Base-by-base conservation (phyloP, 2,797 vertebrate species). In the Gambusia yucatana region DNA sequence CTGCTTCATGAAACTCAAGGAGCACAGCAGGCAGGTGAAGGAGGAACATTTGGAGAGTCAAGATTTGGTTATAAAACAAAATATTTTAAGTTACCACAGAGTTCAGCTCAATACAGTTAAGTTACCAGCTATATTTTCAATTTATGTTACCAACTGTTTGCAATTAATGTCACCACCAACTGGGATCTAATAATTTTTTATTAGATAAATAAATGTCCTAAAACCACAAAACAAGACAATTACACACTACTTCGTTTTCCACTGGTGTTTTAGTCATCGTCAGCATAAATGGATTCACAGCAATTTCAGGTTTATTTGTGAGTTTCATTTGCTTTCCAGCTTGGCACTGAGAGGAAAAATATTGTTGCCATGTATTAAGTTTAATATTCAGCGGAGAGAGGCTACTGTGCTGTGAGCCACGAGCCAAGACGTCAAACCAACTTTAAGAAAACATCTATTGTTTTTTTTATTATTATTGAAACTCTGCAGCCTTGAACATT, bases 401-500 rank as follows among this genome's bases (percentile, higher is more conserved):
- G 16, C 33, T 30, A 6, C 71, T 25, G 3, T 8, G 11, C 17
- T 1, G 1, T 48, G 10, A 22, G 17, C 43, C 7, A 61, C 17
- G 25, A 74, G 52, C 57, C 10, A 13, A 63, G 17, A n/a, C 4
- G 28, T 43, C 41, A 75, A 33, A 72, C 28, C 44, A 33, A 30
- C 50, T 78, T 71, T 11, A 25, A 65, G 65, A 48, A 55, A 41
- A 43, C 48, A 0, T 36, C 46, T 22, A 47, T 44, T 77, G 47
- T 28, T 52, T 50, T 59, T 63, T 57, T 30, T 75, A 36, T 59
- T 28, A 4, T 30, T 59, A 69, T 55, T 17, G 78, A 71, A 65
- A 17, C 69, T 46, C 1, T 11, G 5, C 0, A 17, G 59, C 73
- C 72, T 73, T 55, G 22, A 77, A 83, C 46, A 77, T 79, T 76